phyloP scores from a whole-genome alignment of 2,888 invertebrate species.

The Rhagophthalmus giganteus region DNA sequence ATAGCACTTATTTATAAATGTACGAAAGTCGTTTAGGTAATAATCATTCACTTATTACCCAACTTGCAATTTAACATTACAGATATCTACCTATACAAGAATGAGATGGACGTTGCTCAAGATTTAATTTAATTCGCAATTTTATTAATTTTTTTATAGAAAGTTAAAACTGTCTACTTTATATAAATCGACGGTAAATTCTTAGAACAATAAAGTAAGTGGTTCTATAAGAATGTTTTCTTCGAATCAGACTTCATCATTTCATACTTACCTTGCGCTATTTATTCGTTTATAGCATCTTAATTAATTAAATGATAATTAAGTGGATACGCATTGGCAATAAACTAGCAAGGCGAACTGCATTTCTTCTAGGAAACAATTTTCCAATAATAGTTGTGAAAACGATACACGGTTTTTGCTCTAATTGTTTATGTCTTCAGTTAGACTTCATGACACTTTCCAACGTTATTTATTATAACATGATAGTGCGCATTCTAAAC shows the following conservation, averaged over 20 bases:
- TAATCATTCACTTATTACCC: no score
- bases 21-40: no score
- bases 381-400: constrained; percentile 22
- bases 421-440: constrained; percentile 27
- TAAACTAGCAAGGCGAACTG: constrained; percentile 20
- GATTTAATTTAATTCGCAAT: no score
- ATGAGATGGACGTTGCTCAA: no score
- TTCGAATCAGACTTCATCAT: constrained; percentile 15
- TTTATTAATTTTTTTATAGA: no score
- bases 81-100: no score
- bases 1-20: no score
- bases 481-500: no score
- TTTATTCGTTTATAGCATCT: constrained; percentile 34
- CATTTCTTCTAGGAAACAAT: constrained; percentile 18
- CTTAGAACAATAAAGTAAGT: constrained; percentile 24
- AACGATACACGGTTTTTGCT: constrained; percentile 26
- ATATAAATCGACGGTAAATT: constrained; percentile 1
- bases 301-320: constrained; percentile 37
- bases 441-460: constrained; percentile 26
- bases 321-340: constrained; percentile 18
- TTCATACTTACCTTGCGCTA: constrained; percentile 18
- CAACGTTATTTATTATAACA: constrained; percentile 26
- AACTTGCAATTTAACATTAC: no score
- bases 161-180: no score
- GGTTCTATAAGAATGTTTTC: constrained; percentile 22